Evolutionary conservation across 2,888 invertebrate genomes (phyloP), one percentile per base, ranked within the genome.

Genomic region (Tineola bisselliella): DNA sequence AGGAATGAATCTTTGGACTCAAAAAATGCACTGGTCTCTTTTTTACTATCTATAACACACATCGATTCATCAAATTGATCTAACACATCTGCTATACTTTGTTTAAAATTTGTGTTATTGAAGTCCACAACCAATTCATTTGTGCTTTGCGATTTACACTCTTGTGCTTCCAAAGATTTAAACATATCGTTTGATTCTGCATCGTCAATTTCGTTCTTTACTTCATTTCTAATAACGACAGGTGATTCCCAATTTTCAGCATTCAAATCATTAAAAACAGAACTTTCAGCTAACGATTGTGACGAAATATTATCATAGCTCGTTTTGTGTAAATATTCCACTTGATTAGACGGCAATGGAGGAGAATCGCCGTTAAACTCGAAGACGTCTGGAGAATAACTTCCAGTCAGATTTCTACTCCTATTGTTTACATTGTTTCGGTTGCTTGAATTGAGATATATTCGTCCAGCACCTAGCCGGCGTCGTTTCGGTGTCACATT

Each of bases 41-140:
- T 68, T 61, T 75, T 68, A 30, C 71, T 66, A 44, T 70, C 66
- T 65, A 87, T 71, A 48, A 81, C 76, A 68, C 77, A 81, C 66
- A 90, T 88, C 6, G 89, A 87, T 62, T 84, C 77, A 74, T 89
- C 89, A 30, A 89, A 72, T 48, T 77, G 69, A 66, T 89, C 77
- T 74, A 90, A 90, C 69, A 79, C 87, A 68, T 76, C 75, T 66
- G 74, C 78, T 64, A 79, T 75, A 70, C 69, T 73, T 65, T 69
- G 74, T 63, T 65, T 68, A 63, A 74, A 72, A 62, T 70, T 61
- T 62, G 68, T 64, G 15, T 15, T 30, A 58, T 58, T 10, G 11
- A 58, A 31, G 8, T 56, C 72, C 66, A 65, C 66, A 67, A 61
- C 62, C 65, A 43, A 62, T 63, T 67, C 64, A 56, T 64, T 65